Base-by-base conservation (phyloP, 2,113 vertebrate species). In the Nymphicus hollandicus region DNA sequence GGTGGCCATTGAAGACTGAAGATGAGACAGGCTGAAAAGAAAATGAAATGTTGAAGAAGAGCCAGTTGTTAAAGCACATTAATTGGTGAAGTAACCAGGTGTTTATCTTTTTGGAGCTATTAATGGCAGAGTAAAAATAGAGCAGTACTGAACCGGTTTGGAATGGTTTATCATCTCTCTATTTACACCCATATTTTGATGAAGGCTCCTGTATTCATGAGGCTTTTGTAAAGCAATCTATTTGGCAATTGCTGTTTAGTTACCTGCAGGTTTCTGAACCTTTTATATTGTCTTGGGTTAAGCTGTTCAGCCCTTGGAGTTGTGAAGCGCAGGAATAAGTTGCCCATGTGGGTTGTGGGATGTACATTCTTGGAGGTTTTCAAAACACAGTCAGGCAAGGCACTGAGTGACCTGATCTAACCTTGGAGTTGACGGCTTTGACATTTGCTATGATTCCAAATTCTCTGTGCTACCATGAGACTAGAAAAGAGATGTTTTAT, bases 401-500 rank as follows among this genome's bases (percentile, higher is more conserved):
- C 5, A 5, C 29, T 69, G 9, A 4, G 41, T 86, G 63, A 72
- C 87, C 77, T 74, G 46, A 58, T 78, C 55, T 79, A 84, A 94
- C 77, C 55, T 63, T 58, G 53, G 49, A 91, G 71, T 20, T 89
- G 49, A 17, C 37, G 53, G 68, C 69, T 84, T 89, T 79, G 77
- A 89, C 41, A 86, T 53, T 89, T 68, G 35, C 72, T 84, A 0
- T 60, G 46, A 77, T 89, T 66, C 55, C 50, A 93, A 81, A 74
- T 89, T 71, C 81, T 91, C 87, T 84, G 17, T 91, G 73, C 70
- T 94, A 33, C 46, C 20, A 2, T 14, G 83, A 71, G 55, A 39
- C 35, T 44, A 53, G 70, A 79, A 81, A 84, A 79, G 17, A 69
- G 43, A 53, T 89, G 46, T 92, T 84, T 92, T 74, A 91, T 89